Evolutionary conservation across 2,797 vertebrate genomes (phyloP).

Genomic region (Allobates femoralis): DNA sequence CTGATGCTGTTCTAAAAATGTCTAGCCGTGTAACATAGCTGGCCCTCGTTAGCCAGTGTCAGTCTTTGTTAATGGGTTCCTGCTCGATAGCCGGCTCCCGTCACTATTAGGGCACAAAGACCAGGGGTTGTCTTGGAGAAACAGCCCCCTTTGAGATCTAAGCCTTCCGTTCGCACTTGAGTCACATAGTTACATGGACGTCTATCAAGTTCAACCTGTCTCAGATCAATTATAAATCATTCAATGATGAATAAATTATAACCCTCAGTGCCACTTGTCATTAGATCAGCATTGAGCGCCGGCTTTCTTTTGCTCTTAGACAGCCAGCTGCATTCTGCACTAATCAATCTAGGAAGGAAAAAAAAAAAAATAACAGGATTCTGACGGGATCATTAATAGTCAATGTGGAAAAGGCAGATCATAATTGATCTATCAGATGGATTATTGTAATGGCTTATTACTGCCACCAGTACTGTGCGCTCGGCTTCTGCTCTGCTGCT

Average conservation of each 20-base stretch:
- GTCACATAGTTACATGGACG: neutral
- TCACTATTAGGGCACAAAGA: no score
- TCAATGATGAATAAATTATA: neutral
- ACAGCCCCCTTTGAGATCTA: neutral
- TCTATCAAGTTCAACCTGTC: neutral
- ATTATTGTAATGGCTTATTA: neutral
- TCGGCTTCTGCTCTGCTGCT: no score
- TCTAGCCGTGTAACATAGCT: no score
- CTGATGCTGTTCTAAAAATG: no score
- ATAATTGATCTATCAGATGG: neutral
- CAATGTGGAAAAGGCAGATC: neutral
- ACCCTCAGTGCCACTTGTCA: neutral
- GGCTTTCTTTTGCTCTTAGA: neutral
- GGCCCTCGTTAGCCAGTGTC: no score
- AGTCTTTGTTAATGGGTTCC: no score
- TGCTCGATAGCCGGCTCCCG: no score
- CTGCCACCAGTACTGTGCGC: no score
- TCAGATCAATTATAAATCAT: conserved; percentile 12
- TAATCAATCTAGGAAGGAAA: neutral
- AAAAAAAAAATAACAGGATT: neutral
- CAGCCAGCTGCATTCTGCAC: neutral
- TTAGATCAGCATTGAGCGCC: neutral
- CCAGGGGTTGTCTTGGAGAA: neutral
- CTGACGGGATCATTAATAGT: neutral
- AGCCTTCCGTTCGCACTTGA: neutral